Percentiles rank a stretch among this genome's conserved stretches.
Evolutionary conservation across 2,797 vertebrate genomes (phyloP).

Genomic region (Luscinia luscinia): DNA sequence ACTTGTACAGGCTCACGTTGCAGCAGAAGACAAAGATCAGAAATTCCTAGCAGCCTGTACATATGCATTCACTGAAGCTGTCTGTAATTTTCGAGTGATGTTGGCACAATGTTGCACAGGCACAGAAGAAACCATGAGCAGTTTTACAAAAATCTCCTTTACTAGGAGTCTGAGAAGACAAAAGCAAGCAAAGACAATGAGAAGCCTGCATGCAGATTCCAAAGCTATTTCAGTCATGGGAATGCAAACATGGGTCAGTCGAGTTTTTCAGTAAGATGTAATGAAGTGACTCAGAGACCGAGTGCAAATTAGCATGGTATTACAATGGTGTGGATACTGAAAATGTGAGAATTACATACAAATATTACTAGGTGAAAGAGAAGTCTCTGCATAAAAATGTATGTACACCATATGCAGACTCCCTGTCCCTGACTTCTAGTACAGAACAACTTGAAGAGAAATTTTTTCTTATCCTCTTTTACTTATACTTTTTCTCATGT

Average conservation of each 20-base stretch:
- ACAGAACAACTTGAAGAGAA: neutral
- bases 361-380: neutral
- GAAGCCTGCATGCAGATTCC: slow-evolving; percentile 14
- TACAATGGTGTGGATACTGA: neutral
- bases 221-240: slow-evolving; percentile 31
- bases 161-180: neutral
- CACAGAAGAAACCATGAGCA: neutral
- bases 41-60: neutral
- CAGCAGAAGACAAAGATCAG: slow-evolving; percentile 31
- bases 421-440: neutral
- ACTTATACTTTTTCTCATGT: neutral
- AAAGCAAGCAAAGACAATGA: slow-evolving; percentile 39
- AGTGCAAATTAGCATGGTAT: neutral
- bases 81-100: neutral
- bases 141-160: neutral
- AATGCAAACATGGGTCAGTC: slow-evolving; percentile 29
- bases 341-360: neutral
- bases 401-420: neutral
- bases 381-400: neutral
- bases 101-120: neutral
- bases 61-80: neutral
- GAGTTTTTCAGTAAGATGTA: neutral
- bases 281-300: neutral
- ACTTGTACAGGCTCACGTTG: neutral
- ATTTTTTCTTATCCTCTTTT: neutral